Percentiles rank a stretch among this genome's conserved stretches.
Conservation (phyloP, 2,113 vertebrate genomes). For the Xiphorhynchus elegans region DNA sequence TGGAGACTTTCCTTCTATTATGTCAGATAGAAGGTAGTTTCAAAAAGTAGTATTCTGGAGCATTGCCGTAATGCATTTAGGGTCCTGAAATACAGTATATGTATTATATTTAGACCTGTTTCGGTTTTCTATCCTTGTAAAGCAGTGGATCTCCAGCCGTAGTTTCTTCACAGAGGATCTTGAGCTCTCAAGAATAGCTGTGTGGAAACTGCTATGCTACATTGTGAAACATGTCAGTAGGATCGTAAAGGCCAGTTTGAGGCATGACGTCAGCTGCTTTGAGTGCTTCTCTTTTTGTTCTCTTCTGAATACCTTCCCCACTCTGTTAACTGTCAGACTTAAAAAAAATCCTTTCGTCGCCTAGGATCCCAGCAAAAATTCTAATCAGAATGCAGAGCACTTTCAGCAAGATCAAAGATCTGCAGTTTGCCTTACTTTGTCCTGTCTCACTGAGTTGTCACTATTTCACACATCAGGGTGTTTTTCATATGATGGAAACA, state of each 20-base stretch:
- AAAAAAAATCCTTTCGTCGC: constrained; percentile 41
- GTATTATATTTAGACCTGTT: not conserved
- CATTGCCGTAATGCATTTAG: not conserved
- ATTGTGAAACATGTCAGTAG: constrained; percentile 35
- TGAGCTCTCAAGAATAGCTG: not conserved
- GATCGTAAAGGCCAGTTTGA: constrained; percentile 32
- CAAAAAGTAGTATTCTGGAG: not conserved
- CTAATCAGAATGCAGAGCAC: constrained; percentile 48
- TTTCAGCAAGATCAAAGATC: constrained; percentile 49
- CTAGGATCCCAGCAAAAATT: constrained; percentile 41
- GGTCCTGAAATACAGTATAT: not conserved
- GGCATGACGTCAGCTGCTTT: constrained; percentile 51
- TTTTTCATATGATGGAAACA: constrained; percentile 28
- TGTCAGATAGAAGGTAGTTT: not conserved
- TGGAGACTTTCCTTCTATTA: not conserved
- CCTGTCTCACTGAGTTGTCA: constrained; percentile 33
- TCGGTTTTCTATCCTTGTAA: not conserved
- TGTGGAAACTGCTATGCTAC: not conserved
- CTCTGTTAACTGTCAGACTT: constrained; percentile 17
- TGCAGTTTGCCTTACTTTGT: constrained; percentile 30
- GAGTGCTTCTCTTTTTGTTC: constrained; percentile 54
- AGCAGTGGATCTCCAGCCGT: not conserved
- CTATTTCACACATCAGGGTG: constrained; percentile 13
- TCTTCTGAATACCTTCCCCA: not conserved
- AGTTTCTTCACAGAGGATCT: constrained; percentile 5